These are phyloP conservation scores for Tryphoninae sp. DNA, from an alignment of 2,888 invertebrate genomes.

Conservation along the genomic window DNA sequence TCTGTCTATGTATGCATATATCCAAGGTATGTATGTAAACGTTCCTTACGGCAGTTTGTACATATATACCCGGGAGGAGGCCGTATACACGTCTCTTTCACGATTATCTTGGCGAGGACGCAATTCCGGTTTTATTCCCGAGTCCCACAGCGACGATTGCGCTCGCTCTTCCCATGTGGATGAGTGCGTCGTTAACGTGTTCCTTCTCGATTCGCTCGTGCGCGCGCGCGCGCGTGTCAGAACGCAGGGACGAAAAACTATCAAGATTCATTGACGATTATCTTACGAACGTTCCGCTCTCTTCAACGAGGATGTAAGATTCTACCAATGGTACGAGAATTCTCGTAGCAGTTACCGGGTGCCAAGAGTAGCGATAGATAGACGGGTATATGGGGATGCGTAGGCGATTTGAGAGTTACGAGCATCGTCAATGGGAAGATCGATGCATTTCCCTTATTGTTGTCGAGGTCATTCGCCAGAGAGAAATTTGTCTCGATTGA, in stretches of 20 bases:
- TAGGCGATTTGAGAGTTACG: slow-evolving; percentile 25
- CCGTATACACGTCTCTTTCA: slow-evolving; percentile 34
- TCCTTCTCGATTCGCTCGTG: slow-evolving; percentile 10
- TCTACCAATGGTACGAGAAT: slow-evolving; percentile 25
- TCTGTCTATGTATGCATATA: background rate
- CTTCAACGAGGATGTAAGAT: slow-evolving; percentile 32
- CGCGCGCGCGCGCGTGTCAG: slow-evolving; percentile 23
- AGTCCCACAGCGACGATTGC: slow-evolving; percentile 70
- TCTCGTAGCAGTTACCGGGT: slow-evolving; percentile 26
- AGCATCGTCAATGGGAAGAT: slow-evolving; percentile 23
- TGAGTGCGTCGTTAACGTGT: slow-evolving; percentile 56
- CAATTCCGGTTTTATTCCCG: slow-evolving; percentile 69
- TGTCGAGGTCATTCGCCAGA: background rate
- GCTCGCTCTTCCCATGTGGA: slow-evolving; percentile 61
- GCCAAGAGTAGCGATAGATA: background rate
- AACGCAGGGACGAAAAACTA: slow-evolving; percentile 35
- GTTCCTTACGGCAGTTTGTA: slow-evolving; percentile 13
- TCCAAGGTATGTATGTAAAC: slow-evolving; percentile 18
- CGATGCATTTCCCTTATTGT: slow-evolving; percentile 34
- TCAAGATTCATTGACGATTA: slow-evolving; percentile 63
- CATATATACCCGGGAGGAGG: slow-evolving; percentile 15
- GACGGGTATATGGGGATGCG: background rate
- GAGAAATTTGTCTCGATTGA: slow-evolving; percentile 28
- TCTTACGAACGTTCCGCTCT: slow-evolving; percentile 47
- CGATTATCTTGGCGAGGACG: slow-evolving; percentile 66